Evolutionary conservation across 2,113 vertebrate genomes (phyloP).

Genomic region (Macrotis lagotis): DNA sequence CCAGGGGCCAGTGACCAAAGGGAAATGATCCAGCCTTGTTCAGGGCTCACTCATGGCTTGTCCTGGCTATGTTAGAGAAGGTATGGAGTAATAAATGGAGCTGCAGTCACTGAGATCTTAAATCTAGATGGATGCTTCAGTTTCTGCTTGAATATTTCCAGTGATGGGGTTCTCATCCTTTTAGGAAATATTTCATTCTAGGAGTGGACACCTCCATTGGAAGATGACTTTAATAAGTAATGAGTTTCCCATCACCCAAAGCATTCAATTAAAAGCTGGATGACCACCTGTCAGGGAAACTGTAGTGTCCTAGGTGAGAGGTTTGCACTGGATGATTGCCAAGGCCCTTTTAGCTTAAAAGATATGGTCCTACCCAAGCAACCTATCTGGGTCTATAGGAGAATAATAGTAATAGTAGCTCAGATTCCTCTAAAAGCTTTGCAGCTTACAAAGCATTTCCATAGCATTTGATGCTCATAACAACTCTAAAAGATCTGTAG

Average conservation of each 20-base stretch:
- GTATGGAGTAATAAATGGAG: not conserved
- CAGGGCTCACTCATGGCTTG: not conserved
- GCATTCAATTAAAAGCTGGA: not conserved
- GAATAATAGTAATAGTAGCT: not conserved
- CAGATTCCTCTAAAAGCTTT: not conserved
- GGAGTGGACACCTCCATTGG: not conserved
- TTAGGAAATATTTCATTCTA: not conserved
- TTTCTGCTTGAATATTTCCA: not conserved
- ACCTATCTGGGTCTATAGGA: not conserved
- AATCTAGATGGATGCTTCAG: not conserved
- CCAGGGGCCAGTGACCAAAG: not conserved
- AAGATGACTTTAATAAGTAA: not conserved
- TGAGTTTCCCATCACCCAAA: too few relatives aligned
- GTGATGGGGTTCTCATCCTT: not conserved
- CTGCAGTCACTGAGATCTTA: not conserved
- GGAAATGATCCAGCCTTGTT: not conserved
- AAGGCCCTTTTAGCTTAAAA: not conserved
- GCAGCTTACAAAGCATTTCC: not conserved
- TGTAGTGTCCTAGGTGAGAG: not conserved
- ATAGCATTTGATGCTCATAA: not conserved
- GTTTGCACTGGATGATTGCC: too few relatives aligned
- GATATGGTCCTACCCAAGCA: not conserved
- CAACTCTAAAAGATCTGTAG: not conserved
- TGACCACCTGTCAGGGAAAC: not conserved
- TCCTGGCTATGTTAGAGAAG: not conserved